Evolutionary conservation across 2,888 invertebrate species (phyloP), one percentile per base, ranked within the genome.

Genomic region (Cosmopolites sordidus): DNA sequence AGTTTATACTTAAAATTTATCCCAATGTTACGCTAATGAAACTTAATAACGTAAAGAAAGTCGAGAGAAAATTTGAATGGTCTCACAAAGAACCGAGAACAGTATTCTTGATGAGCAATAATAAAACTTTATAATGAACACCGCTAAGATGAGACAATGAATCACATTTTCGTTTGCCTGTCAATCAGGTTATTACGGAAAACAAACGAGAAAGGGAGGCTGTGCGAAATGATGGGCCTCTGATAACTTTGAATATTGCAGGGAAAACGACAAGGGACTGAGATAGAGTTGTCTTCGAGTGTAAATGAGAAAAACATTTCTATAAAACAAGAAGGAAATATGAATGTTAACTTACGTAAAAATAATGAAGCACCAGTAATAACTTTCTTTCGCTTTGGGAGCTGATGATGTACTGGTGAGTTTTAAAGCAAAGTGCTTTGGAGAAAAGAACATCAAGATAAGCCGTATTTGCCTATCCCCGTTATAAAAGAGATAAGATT

Each of bases 121-220:
- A 55, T 51, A 47, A 56, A 56, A 56, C 43, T 56, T 56, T 56
- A 48, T 56, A 56, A 56, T 51, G 56, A 56, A 56, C 47, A 40
- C 33, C 27, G 51, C 18, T 37, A 3, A 27, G 48, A 56, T 41
- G 45, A 56, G 51, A 56, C 51, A 56, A 56, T 56, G 56, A 56
- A 51, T 56, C 56, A 48, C 38, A 56, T 56, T 56, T 56, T 56
- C 56, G 48, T 51, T 51, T n/a, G 51, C 29, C 51, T 56, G 33
- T 56, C 56, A 56, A 56, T 56, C 56, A 51, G 12, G 45, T 48
- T 43, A 48, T 53, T 53, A 44, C 39, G 30, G 33, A 30, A 30
- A 48, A 48, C 48, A 48, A 48, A 48, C 48, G 44, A 41, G 14
- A 15, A 39, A 42, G 37, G 40, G 30, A 39, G 48, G 48, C 44